phyloP scores from a whole-genome alignment of 1,140 invertebrate species.

The Aphelinus certus region DNA sequence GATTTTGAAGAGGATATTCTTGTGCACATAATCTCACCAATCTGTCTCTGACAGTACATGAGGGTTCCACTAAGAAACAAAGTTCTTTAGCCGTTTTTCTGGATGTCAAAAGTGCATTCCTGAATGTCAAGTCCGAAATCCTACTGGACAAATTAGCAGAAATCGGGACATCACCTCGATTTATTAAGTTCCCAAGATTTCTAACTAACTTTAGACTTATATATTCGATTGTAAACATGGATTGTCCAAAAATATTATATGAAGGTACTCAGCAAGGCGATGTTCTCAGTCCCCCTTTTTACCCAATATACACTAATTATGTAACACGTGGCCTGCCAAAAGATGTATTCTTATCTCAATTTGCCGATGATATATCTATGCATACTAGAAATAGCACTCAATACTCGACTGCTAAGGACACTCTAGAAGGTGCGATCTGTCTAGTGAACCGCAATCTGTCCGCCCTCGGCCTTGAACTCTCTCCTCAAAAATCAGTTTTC shows the following conservation, averaged over 20 bases:
- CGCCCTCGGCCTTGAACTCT: background rate
- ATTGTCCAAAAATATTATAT: background rate
- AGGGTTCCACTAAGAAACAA: background rate
- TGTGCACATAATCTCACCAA: slow-evolving; percentile 8
- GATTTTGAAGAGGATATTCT: background rate
- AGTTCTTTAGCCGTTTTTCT: background rate
- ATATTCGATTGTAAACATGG: background rate
- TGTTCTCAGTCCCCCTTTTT: slow-evolving; percentile 1
- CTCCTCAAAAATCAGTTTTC: background rate
- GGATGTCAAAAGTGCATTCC: slow-evolving; percentile 9
- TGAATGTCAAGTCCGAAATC: background rate
- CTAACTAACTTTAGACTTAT: background rate
- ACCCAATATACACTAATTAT: background rate
- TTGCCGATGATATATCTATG: background rate
- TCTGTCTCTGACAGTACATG: background rate
- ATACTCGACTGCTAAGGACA: background rate
- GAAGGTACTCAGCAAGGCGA: slow-evolving; percentile 6
- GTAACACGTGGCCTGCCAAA: background rate
- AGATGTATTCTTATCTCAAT: background rate
- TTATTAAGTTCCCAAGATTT: slow-evolving; percentile 1
- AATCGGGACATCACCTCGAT: background rate
- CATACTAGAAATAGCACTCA: background rate
- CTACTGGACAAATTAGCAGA: background rate
- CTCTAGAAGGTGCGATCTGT: background rate
- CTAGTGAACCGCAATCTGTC: background rate